Evolutionary conservation across 2,113 vertebrate species (phyloP).

Genomic region (Mormoops blainvillei): DNA sequence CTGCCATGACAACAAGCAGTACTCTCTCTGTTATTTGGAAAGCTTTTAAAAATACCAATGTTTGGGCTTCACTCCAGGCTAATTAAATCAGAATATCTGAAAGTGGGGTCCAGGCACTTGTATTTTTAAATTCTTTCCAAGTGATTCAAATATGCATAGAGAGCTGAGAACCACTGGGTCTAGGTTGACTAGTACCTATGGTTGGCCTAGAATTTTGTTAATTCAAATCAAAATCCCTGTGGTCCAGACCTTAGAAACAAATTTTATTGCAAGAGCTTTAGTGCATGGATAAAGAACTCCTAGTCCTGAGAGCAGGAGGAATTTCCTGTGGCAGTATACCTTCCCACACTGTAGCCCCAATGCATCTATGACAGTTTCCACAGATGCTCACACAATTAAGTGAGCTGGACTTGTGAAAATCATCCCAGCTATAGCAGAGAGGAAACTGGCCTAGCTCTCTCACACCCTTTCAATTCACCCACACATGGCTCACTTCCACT

Average conservation of each 20-base stretch:
- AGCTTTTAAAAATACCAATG: slow-evolving; percentile 45
- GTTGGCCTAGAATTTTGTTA: background rate
- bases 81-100: slow-evolving; percentile 60
- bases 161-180: slow-evolving; percentile 1
- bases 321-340: background rate
- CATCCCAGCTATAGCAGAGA: background rate
- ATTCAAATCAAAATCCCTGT: background rate
- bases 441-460: background rate
- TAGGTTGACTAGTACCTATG: background rate
- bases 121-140: slow-evolving; percentile 54
- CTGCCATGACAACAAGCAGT: slow-evolving; percentile 44
- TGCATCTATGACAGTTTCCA: background rate
- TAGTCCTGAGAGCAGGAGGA: background rate
- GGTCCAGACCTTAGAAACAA: background rate
- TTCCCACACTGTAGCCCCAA: background rate
- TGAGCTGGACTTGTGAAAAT: background rate
- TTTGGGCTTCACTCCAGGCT: slow-evolving; percentile 48
- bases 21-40: slow-evolving; percentile 51
- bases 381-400: background rate
- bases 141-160: background rate
- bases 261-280: background rate
- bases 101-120: slow-evolving; percentile 24
- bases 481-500: background rate
- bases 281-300: background rate
- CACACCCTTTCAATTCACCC: background rate